Conservation (phyloP, 64 coral and sea anemone species). For the Pocillopora verrucosa region DNA sequence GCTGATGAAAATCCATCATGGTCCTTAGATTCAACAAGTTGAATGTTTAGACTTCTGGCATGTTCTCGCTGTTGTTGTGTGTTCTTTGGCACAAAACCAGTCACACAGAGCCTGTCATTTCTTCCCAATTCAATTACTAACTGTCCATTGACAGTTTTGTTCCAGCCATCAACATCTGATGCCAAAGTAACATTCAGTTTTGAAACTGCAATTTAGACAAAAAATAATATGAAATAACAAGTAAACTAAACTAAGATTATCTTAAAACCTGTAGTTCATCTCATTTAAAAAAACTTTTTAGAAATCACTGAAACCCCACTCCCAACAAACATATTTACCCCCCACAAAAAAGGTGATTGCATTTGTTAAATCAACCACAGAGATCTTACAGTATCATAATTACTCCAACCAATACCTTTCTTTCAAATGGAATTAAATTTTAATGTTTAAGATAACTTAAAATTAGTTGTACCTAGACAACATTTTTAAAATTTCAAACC, state of each 20-base stretch:
- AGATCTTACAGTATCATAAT: no score
- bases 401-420: no score
- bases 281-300: no score
- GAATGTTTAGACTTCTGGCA: background rate
- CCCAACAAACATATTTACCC: no score
- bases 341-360: no score
- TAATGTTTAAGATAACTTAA: no score
- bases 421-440: no score
- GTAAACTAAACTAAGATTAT: background rate
- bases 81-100: conserved; percentile 14
- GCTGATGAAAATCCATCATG: background rate
- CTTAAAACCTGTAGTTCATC: no score
- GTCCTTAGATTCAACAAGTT: conserved; percentile 21
- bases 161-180: conserved; percentile 2
- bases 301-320: no score
- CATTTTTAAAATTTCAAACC: no score
- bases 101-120: background rate
- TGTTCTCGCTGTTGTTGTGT: background rate
- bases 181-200: conserved; percentile 11
- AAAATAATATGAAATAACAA: background rate
- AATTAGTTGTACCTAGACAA: no score
- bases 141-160: conserved; percentile 11
- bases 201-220: background rate
- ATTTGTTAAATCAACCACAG: no score
- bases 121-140: conserved; percentile 8